Percentiles rank a stretch among this genome's conserved stretches.
Conservation (phyloP, 2,113 vertebrate species). For the Coturnix japonica region DNA sequence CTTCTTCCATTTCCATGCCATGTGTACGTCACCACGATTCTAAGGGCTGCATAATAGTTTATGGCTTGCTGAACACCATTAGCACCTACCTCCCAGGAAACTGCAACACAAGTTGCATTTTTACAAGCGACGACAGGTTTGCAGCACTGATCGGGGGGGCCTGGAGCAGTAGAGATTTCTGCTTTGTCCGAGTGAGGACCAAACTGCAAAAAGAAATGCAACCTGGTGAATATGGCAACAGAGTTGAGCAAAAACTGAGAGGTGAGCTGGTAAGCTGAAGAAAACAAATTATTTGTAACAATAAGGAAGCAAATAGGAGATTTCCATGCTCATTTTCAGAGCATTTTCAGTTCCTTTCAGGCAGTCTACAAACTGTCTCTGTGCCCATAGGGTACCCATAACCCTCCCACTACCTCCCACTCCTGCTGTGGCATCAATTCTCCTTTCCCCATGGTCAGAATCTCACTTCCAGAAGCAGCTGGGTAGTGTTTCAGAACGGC, state of each 20-base stretch:
- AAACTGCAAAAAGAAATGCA: constrained; percentile 68
- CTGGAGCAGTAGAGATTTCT: constrained; percentile 75
- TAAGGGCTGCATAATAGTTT: not conserved
- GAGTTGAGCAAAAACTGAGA: not conserved
- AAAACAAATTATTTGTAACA: not conserved
- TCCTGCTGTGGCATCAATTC: not conserved
- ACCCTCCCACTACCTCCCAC: not conserved
- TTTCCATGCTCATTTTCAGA: not conserved
- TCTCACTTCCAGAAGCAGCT: not conserved
- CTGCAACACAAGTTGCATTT: constrained; percentile 74
- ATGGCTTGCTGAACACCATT: not conserved
- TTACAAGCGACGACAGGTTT: constrained; percentile 75
- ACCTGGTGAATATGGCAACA: not conserved
- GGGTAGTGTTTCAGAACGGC: not conserved
- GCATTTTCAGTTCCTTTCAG: not conserved
- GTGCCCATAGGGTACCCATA: not conserved
- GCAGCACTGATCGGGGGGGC: constrained; percentile 79
- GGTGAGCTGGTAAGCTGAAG: not conserved
- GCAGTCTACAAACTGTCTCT: not conserved
- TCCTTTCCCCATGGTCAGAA: not conserved
- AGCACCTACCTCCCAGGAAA: constrained; percentile 79
- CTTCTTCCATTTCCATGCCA: not conserved
- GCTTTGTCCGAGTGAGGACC: constrained; percentile 75
- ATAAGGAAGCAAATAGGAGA: not conserved
- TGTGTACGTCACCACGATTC: fast-evolving